A percentile compares a stretch with the other conserved stretches of the same genome.
These are phyloP conservation scores for Atrina japonica DNA, from an alignment of 2,888 invertebrate genomes.

Conservation along the genomic window DNA sequence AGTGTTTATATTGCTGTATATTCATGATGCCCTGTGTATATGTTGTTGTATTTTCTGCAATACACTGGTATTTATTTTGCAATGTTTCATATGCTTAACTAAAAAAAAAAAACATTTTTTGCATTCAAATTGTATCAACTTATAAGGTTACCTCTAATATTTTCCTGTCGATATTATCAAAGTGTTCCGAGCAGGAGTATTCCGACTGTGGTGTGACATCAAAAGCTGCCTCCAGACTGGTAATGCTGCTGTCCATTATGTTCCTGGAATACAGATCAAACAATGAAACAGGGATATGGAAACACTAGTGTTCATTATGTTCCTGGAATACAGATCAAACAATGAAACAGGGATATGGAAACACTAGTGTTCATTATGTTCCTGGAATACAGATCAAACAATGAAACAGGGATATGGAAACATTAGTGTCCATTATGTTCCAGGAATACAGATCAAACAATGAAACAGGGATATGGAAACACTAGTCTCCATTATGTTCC, in stretches of 20 bases:
- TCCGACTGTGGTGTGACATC: conserved; percentile 76
- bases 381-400: too few species aligned
- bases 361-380: conserved; percentile 2
- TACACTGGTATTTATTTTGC: too few species aligned
- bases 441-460: too few species aligned
- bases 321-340: too few species aligned
- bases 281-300: conserved; percentile 11
- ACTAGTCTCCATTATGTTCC: too few species aligned
- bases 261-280: too few species aligned
- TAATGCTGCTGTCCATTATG: conserved; percentile 2
- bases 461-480: too few species aligned
- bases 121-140: background rate
- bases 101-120: too few species aligned
- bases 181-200: conserved; percentile 67
- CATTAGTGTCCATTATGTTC: conserved; percentile 1
- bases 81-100: too few species aligned
- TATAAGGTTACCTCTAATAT: conserved; percentile 62
- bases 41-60: too few species aligned
- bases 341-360: conserved; percentile 8
- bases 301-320: conserved; percentile 2
- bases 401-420: conserved; percentile 6
- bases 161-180: conserved; percentile 61
- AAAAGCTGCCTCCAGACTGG: conserved; percentile 66
- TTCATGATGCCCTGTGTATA: too few species aligned
- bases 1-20: too few species aligned